Evolutionary conservation across 1,140 invertebrate genomes (phyloP).

Genomic region (Bradynema listronoti): DNA sequence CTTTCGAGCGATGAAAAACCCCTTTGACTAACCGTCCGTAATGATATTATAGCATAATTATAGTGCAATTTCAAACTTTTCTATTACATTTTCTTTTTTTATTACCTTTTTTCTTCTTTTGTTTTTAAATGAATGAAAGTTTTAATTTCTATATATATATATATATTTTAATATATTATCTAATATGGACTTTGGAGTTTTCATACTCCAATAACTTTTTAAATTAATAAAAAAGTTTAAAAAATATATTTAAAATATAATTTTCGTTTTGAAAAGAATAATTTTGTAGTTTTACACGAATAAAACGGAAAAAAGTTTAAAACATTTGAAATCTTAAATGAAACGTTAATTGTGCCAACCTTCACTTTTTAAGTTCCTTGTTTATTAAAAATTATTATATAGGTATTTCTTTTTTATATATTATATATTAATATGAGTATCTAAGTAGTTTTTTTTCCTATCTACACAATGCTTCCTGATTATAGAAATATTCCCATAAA

Average conservation of each 20-base stretch:
- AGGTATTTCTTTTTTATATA: too few species aligned
- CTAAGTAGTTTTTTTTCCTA: too few species aligned
- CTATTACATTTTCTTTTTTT: neutral
- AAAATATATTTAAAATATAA: neutral
- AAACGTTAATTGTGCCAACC: too few species aligned
- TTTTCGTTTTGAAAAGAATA: neutral
- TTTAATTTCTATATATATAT: neutral
- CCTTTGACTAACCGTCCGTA: constrained; percentile 8
- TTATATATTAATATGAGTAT: too few species aligned
- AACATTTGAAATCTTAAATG: too few species aligned
- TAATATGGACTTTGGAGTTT: neutral
- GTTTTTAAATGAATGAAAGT: neutral
- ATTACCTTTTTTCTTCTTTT: neutral
- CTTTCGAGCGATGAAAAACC: constrained; percentile 39
- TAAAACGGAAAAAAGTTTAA: neutral
- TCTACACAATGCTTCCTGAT: too few species aligned
- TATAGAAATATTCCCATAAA: too few species aligned
- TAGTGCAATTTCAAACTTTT: neutral
- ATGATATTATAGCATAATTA: neutral
- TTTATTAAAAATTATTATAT: too few species aligned
- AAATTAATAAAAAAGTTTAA: neutral
- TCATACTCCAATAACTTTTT: neutral
- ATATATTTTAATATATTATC: constrained; percentile 2
- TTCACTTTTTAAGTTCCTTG: too few species aligned
- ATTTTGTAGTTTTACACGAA: neutral